Conservation (phyloP, 2,113 vertebrate species). For the Dipodomys stephensi region DNA sequence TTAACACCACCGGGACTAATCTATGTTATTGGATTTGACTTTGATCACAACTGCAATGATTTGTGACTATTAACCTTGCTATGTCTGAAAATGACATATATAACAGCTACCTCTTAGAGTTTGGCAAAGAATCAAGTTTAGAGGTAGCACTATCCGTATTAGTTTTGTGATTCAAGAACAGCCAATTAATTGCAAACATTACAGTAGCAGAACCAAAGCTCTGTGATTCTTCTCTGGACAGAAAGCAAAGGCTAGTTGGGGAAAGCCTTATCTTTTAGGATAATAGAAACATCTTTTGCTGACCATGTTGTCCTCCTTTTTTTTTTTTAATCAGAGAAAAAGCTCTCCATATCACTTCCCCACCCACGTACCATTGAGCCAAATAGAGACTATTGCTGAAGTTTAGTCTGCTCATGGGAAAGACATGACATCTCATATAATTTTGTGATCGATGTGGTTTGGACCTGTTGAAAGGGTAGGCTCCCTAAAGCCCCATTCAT, state of each 20-base stretch:
- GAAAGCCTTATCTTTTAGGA: not conserved
- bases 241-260: slow-evolving; percentile 10
- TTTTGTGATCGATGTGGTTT: slow-evolving; percentile 64
- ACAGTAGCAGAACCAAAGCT: slow-evolving; percentile 7
- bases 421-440: slow-evolving; percentile 56
- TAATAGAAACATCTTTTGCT: not conserved
- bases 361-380: slow-evolving; percentile 1
- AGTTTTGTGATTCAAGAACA: slow-evolving; percentile 28
- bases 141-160: not conserved
- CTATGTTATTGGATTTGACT: slow-evolving; percentile 22
- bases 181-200: not conserved
- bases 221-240: not conserved
- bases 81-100: slow-evolving; percentile 37
- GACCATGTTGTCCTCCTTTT: not conserved
- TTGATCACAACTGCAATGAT: slow-evolving; percentile 51
- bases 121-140: slow-evolving; percentile 3
- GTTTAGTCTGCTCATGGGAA: slow-evolving; percentile 37
- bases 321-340: slow-evolving; percentile 41
- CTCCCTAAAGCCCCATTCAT: slow-evolving; percentile 70
- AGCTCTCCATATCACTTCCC: not conserved
- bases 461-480: slow-evolving; percentile 53
- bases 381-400: slow-evolving; percentile 58
- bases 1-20: not conserved
- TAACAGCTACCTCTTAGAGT: not conserved
- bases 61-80: slow-evolving; percentile 3